phyloP scores from a whole-genome alignment of 2,113 vertebrate species.

The Ramphastos sulfuratus region DNA sequence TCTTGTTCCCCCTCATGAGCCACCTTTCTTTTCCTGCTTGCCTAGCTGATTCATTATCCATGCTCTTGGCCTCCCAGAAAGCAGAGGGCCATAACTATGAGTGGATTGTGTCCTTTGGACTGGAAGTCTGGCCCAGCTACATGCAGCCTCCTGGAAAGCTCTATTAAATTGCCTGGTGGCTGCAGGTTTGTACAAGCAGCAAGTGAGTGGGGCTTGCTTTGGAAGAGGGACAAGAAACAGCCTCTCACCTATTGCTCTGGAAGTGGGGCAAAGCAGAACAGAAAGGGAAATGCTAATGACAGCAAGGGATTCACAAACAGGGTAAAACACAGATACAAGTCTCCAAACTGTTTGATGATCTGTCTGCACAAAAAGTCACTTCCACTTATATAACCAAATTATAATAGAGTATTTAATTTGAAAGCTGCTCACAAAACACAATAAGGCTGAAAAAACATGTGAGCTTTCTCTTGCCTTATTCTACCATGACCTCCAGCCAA shows the following conservation, averaged over 20 bases:
- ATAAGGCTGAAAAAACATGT: not conserved
- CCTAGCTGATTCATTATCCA: not conserved
- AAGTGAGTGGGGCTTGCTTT: not conserved
- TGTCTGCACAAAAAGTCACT: not conserved
- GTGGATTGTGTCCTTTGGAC: not conserved
- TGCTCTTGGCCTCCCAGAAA: not conserved
- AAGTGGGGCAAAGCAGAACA: not conserved
- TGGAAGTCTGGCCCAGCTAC: not conserved
- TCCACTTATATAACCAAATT: not conserved
- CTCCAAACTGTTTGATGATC: not conserved
- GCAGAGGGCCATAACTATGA: not conserved
- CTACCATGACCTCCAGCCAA: not conserved
- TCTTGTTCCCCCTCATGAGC: not conserved
- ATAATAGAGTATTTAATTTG: not conserved
- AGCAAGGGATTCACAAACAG: not conserved
- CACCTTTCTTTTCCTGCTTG: not conserved
- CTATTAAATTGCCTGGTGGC: not conserved
- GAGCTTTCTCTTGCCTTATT: not conserved
- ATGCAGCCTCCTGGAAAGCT: not conserved
- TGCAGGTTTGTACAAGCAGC: not conserved
- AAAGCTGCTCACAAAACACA: not conserved
- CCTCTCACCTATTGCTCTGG: not conserved
- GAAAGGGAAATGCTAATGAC: not conserved
- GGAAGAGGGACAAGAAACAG: not conserved
- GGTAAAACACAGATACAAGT: not conserved